Conservation (phyloP, 2,797 vertebrate species). For the Cephalopachus bancanus region DNA sequence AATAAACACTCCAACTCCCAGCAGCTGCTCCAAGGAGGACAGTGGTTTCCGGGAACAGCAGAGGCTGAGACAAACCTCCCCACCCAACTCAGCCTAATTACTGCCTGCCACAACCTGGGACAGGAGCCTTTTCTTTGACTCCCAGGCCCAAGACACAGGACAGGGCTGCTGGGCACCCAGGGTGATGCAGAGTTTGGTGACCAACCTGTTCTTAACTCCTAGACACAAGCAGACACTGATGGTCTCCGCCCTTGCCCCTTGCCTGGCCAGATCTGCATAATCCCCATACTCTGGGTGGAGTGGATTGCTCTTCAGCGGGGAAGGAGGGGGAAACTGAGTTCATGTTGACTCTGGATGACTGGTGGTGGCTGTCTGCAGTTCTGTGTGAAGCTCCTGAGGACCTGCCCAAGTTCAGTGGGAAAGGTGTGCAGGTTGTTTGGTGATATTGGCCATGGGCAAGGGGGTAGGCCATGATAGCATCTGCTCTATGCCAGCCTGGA, state of each 20-base stretch:
- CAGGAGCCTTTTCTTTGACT: conserved; percentile 63
- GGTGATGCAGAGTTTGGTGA: not conserved
- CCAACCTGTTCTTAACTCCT: not conserved
- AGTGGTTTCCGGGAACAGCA: conserved; percentile 59
- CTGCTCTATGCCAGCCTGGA: not conserved
- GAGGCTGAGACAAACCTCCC: conserved; percentile 29
- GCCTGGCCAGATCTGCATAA: not conserved
- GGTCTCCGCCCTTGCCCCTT: not conserved
- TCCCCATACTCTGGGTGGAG: too few species aligned
- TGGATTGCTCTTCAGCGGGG: not conserved
- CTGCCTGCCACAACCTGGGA: not conserved
- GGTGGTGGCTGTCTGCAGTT: not conserved
- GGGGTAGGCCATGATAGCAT: not conserved
- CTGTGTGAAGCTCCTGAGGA: not conserved
- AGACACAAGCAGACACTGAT: not conserved
- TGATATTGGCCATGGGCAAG: not conserved
- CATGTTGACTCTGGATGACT: not conserved
- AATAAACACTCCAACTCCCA: conserved; percentile 69
- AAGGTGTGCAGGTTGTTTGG: not conserved
- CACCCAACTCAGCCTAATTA: conserved; percentile 63
- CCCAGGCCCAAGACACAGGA: conserved; percentile 49
- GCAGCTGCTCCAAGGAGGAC: conserved; percentile 41
- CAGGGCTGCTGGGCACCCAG: not conserved
- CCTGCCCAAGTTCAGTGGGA: too few species aligned
- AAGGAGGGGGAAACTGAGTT: not conserved